Base-by-base conservation (phyloP, 2,888 invertebrate species). In the Caenorhabditis sulstoni region DNA sequence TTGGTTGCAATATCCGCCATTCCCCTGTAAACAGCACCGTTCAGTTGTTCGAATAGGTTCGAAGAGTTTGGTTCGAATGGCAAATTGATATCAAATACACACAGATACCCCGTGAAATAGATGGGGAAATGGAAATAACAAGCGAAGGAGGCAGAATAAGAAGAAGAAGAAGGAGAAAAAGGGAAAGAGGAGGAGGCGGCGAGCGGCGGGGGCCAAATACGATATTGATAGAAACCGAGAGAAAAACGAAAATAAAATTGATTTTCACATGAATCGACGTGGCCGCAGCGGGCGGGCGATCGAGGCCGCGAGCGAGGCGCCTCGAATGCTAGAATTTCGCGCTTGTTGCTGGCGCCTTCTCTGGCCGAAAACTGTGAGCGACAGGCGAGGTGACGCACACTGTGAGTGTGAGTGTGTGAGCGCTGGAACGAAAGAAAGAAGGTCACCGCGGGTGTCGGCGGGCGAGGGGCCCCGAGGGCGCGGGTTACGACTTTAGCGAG, bases 191-290 rank as follows among this genome's bases (percentile, higher is more conserved):
- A 29, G 44, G 52, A 47, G 22, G 41, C 53, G 53, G 75, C 67
- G 57, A 55, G 39, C 20, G 18, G 35, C 29, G 57, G 53, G 55
- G 75, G 57, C 75, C 62, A 62, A 73, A 73, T 73, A 73, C 73
- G 73, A 73, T 73, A 73, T 73, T 73, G 73, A 73, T 73, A 73
- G 64, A 73, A 66, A 66, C 73, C 73, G 74, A 74, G 61, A 67
- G 67, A 67, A 75, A 67, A 75, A 75, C 57, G 61, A 62, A 75
- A 75, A 67, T 62, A 67, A 67, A 67, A 75, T 75, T 75, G 75
- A 75, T 75, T 75, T 67, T 75, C 75, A 67, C 75, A 75, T 75
- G 23, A 41, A 75, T 61, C 66, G 49, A 62, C 67, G 61, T 74
- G 59, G 50, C 66, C 53, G 29, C 29, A 29, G 29, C 29, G 29